Base-by-base conservation (phyloP, 1,140 invertebrate genomes). In the Drosophila parabipectinata region DNA sequence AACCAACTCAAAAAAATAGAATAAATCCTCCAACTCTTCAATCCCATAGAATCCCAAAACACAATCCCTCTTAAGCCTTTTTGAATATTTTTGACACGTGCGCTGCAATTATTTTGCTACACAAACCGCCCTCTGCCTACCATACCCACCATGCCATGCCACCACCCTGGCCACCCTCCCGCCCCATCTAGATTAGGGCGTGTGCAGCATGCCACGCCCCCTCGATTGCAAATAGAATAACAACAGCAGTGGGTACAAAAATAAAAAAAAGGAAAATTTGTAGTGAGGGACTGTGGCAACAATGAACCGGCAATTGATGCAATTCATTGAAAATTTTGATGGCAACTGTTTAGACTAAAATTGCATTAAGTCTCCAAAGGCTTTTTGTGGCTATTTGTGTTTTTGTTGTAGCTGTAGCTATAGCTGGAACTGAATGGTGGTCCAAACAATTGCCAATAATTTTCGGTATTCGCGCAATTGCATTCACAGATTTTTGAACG, bases 1-100 rank as follows among this genome's bases (percentile, higher is more conserved):
- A 44, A 53, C 30, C 28, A 48, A 45, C 59, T 37, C 18, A 12
- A 51, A 47, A 37, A 14, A 18, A 47, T 12, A 47, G 4, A 6
- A 47, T 15, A 15, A 15, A 47, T 18, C 34, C 72, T 12, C 10
- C 34, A 37, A 37, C 34, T 37, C 34, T 12, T 37, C 10, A 34
- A 37, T 12, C 10, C 34, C 12, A 37, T n/a, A 37, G 34, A 37
- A n/a, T 28, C 34, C 37, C 7, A 37, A 47, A 21, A 37, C 4
- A 39, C 61, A 54, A 73, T 55, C 37, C 45, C 78, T 76, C 66
- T 88, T 88, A 87, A 90, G 89, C 87, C 87, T 90, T 90, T 71
- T 90, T 90, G 79, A 90, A 90, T 90, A 90, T 90, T 90, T 90
- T 90, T 90, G 87, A 83, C 87, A 90, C 87, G 87, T 90, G 87